These are phyloP conservation scores for Temnopleurus reevesii DNA, from an alignment of 53 echinoderm and acorn worm species.

Conservation along the genomic window DNA sequence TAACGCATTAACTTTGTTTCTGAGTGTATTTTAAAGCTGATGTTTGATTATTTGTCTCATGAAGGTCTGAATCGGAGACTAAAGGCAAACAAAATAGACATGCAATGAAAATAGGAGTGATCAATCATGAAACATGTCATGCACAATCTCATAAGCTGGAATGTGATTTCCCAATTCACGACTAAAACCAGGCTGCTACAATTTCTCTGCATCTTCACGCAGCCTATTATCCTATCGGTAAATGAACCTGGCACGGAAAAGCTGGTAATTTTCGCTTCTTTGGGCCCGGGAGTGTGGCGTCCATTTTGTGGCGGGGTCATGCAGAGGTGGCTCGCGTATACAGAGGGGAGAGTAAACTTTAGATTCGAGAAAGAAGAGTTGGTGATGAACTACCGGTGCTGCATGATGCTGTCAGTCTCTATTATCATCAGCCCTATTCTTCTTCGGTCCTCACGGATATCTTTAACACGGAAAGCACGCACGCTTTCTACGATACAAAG, in stretches of 20 bases:
- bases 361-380: neutral
- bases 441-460: neutral
- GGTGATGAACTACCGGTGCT: constrained; percentile 19
- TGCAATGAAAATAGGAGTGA: neutral
- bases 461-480: constrained; percentile 12
- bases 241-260: constrained; percentile 23
- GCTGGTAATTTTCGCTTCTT: neutral
- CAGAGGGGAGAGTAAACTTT: neutral
- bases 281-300: neutral
- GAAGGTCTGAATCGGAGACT: neutral
- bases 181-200: no score
- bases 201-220: neutral
- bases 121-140: constrained; percentile 43
- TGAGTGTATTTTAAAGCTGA: neutral
- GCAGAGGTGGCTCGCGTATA: neutral
- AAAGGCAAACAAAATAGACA: neutral
- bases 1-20: neutral
- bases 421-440: constrained; percentile 35
- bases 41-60: neutral
- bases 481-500: neutral
- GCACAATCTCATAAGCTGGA: neutral
- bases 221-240: neutral
- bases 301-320: neutral
- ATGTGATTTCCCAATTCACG: constrained; percentile 24
- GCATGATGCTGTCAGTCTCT: neutral